Base-by-base conservation (phyloP, 2,888 invertebrate species). In the Cerastis leucographa region DNA sequence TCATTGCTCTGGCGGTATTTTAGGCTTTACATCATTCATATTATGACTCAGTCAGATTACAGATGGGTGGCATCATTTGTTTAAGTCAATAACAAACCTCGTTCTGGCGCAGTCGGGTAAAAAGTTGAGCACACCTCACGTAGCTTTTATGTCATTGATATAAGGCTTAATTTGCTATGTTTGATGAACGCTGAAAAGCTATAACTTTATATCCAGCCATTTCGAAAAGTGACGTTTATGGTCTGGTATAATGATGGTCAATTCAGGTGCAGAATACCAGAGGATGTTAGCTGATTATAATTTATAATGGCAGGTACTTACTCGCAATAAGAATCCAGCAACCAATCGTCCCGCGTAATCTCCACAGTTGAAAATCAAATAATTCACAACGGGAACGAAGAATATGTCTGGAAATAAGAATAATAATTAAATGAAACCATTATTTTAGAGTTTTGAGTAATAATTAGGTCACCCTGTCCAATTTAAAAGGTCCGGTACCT, bases 331-430 rank as follows among this genome's bases (percentile, higher is more conserved):
- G 89, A 97, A 97, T 51, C 99, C 99, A 75, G 99, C 98, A 9
- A 98, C 94, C 40, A 99, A 95, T 85, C 99, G 97, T 9, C 99
- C 99, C 9, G 98, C 92, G 90, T 99, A 99, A 95, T 99, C 99
- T 6, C 98, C 98, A 66, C 98, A 97, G 93, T 99, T 99, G 93
- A 99, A 99, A 85, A 99, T 97, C 73, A 99, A 97, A 94, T 99
- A 99, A 83, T 99, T 98, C 0, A 98, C 98, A 19, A 99, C 99
- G 0, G 99, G 99, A 85, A 98, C 98, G 94, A 99, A 99, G 93
- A 98, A 99, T 83, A 98, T 97, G 92, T 98, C 99, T 99, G 96
- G 71, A 97, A 97, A 86, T 0, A 29, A 46, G 0, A 44, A 35
- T 17, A n/a, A 35, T 51, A 56, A 44, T 64, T 0, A n/a, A 76